Evolutionary conservation across 2,113 vertebrate species (phyloP).

Genomic region (Motacilla tschutschensis): DNA sequence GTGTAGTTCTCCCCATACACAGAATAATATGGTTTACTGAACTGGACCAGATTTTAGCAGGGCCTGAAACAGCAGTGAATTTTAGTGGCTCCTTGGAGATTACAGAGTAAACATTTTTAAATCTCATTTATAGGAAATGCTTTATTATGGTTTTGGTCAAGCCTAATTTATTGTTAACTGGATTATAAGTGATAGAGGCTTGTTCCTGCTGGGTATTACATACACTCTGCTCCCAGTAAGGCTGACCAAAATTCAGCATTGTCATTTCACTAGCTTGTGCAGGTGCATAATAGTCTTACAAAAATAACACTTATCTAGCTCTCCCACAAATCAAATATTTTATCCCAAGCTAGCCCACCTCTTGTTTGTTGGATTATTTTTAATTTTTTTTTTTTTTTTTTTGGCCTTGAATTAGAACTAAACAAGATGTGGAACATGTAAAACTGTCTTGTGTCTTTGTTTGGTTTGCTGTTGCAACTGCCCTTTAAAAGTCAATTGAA

Average conservation of each 20-base stretch:
- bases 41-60: conserved; percentile 30
- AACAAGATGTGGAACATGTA: background rate
- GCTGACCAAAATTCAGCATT: background rate
- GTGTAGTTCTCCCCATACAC: conserved; percentile 3
- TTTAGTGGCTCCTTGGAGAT: conserved; percentile 40
- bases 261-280: background rate
- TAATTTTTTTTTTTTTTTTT: background rate
- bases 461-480: background rate
- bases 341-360: background rate
- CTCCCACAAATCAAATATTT: background rate
- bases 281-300: background rate
- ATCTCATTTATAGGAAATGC: conserved; percentile 16
- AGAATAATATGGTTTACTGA: conserved; percentile 41
- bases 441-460: background rate
- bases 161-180: conserved; percentile 33
- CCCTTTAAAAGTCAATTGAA: background rate
- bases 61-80: conserved; percentile 21
- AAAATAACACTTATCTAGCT: background rate
- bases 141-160: conserved; percentile 27
- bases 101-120: conserved; percentile 44
- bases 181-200: conserved; percentile 2
- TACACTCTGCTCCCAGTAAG: background rate
- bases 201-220: background rate
- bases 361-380: background rate
- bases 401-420: background rate